A percentile compares a stretch with the other conserved stretches of the same genome.
Evolutionary conservation across 2,888 invertebrate species (phyloP).

Genomic region (Globia sparganii): DNA sequence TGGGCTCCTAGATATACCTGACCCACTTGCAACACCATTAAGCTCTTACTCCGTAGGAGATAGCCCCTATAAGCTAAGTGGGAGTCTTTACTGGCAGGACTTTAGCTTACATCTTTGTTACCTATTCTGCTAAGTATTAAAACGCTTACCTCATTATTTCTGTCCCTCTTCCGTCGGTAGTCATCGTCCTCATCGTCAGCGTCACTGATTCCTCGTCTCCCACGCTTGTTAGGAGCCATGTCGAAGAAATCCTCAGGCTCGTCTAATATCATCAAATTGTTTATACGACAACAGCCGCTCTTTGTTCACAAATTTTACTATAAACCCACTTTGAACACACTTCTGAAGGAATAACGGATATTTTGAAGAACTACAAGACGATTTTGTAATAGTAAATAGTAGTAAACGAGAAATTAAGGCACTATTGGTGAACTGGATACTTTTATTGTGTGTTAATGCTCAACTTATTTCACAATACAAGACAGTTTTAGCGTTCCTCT

Average conservation of each 20-base stretch:
- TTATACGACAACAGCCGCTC: slow-evolving; percentile 56
- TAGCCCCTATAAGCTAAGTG: background rate
- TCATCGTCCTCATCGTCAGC: slow-evolving; percentile 93
- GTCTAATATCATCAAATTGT: slow-evolving; percentile 85
- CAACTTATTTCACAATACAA: slow-evolving; percentile 22
- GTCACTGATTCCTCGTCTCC: slow-evolving; percentile 89
- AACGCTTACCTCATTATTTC: slow-evolving; percentile 93
- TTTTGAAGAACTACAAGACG: slow-evolving; percentile 8
- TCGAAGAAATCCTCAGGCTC: slow-evolving; percentile 70
- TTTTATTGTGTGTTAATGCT: slow-evolving; percentile 12
- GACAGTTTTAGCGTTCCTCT: background rate
- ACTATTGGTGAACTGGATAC: slow-evolving; percentile 33
- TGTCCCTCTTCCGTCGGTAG: slow-evolving; percentile 93
- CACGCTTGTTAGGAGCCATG: slow-evolving; percentile 86
- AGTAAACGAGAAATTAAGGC: slow-evolving; percentile 54
- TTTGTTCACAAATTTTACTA: slow-evolving; percentile 43
- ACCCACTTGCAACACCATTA: background rate
- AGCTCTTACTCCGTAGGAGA: background rate
- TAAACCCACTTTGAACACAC: slow-evolving; percentile 13
- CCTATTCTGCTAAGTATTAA: background rate
- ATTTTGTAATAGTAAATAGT: slow-evolving; percentile 29
- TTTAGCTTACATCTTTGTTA: background rate
- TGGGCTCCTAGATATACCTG: background rate
- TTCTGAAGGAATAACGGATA: slow-evolving; percentile 14
- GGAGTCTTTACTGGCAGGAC: background rate